Evolutionary conservation across 2,797 vertebrate genomes (phyloP).

Genomic region (Esox masquinongy): DNA sequence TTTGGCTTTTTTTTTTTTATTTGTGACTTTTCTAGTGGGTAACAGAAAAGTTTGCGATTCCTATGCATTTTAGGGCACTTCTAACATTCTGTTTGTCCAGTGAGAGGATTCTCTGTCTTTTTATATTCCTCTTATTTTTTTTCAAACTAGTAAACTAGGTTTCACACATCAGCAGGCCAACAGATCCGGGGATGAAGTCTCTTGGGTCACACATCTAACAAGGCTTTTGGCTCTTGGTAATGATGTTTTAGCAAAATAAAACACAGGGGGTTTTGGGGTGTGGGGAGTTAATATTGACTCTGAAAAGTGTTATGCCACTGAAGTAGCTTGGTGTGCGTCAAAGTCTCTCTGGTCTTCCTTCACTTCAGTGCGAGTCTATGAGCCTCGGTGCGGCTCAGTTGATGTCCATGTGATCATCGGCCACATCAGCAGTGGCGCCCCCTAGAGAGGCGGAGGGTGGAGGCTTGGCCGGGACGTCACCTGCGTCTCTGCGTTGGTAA

Average conservation of each 20-base stretch:
- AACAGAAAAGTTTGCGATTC: constrained; percentile 55
- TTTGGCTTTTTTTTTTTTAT: constrained; percentile 72
- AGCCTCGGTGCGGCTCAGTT: constrained; percentile 68
- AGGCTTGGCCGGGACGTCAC: constrained; percentile 66
- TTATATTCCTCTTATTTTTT: constrained; percentile 48
- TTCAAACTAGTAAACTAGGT: constrained; percentile 54
- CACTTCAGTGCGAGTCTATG: constrained; percentile 45
- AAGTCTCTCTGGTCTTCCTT: constrained; percentile 63
- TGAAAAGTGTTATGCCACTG: constrained; percentile 61
- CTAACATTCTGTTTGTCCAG: constrained; percentile 72
- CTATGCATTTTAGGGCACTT: constrained; percentile 62
- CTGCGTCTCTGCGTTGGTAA: constrained; percentile 82
- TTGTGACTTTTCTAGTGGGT: constrained; percentile 46
- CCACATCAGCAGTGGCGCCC: constrained; percentile 67
- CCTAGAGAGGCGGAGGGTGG: constrained; percentile 73
- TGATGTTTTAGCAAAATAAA: constrained; percentile 55
- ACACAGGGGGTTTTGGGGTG: constrained; percentile 50
- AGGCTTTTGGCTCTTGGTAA: constrained; percentile 65
- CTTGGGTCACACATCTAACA: constrained; percentile 54
- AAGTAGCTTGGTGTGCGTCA: constrained; percentile 61
- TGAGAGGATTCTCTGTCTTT: constrained; percentile 57
- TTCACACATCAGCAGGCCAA: constrained; percentile 58
- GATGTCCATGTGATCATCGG: constrained; percentile 82
- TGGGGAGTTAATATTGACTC: constrained; percentile 46
- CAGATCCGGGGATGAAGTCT: constrained; percentile 61